Evolutionary conservation across 2,888 invertebrate genomes (phyloP), one percentile per base, ranked within the genome.

Genomic region (Cantharis nigra): DNA sequence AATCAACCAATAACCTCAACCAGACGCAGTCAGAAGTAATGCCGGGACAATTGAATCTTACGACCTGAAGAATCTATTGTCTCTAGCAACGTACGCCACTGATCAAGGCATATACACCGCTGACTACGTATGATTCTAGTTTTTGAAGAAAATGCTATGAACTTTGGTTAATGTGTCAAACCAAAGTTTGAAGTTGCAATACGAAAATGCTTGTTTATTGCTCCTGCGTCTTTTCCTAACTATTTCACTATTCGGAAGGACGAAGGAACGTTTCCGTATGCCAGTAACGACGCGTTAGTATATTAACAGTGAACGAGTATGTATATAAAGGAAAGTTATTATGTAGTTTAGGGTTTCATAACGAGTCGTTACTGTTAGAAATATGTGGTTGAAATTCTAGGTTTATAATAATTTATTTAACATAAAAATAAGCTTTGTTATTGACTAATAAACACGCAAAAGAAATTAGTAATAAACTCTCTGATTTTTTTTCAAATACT

Each of bases 241-340:
- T 49, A n/a, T 3, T 16, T 4, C 3, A 11, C n/a, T 49, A n/a
- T 49, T 76, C 5, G 33, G 63, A 75, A 65, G 10, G 20, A 69
- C 67, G 9, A 63, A 72, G 20, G 63, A 9, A n/a, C 18, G 63
- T 69, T 67, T 16, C 18, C 69, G 71, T 30, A 70, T 11, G 9
- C 23, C 81, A 80, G 78, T 69, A 78, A 75, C 81, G 81, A 79
- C 74, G 67, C 75, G 77, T 80, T 78, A 74, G 62, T 72, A 49
- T 49, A 49, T 49, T 49, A 49, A 49, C 26, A 23, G 65, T 67
- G 65, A 67, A 67, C 65, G 65, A 67, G 82, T 83, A 83, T 86
- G 86, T 86, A 86, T 85, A 86, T 86, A 86, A 75, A 83, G 85
- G 84, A 86, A 83, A 85, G 85, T 85, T 85, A 74, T 70, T 65